phyloP scores from a whole-genome alignment of 2,797 vertebrate genomes.

The Buceros bicornis region DNA sequence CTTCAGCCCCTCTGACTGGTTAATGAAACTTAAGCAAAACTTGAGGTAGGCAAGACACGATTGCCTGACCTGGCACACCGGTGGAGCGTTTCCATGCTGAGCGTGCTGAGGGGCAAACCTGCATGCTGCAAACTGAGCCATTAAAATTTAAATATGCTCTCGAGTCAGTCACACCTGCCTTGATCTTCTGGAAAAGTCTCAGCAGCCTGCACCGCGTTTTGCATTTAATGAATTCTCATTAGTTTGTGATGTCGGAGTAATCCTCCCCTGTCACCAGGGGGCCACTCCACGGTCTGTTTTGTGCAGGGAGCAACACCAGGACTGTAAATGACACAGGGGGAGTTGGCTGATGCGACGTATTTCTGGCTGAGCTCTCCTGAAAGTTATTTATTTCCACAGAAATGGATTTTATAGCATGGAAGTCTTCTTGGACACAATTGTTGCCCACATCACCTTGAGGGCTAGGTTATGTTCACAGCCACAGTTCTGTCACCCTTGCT shows the following conservation, averaged over 20 bases:
- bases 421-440: background rate
- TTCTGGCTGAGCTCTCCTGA: background rate
- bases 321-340: background rate
- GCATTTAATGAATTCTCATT: background rate
- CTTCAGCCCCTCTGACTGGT: background rate
- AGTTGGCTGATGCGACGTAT: background rate
- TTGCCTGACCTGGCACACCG: background rate
- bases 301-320: rapidly evolving
- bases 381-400: background rate
- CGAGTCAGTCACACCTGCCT: background rate
- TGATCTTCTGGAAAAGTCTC: background rate
- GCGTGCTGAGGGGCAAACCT: background rate
- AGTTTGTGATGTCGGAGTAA: background rate
- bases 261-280: background rate
- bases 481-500: background rate
- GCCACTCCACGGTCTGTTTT: background rate
- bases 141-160: background rate
- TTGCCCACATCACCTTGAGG: background rate
- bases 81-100: background rate
- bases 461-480: background rate
- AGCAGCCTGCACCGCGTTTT: background rate
- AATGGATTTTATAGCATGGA: background rate
- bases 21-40: background rate
- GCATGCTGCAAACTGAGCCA: background rate
- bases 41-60: background rate